These are phyloP conservation scores for Xanthia icteritia DNA, from an alignment of 2,888 invertebrate species.

Conservation along the genomic window DNA sequence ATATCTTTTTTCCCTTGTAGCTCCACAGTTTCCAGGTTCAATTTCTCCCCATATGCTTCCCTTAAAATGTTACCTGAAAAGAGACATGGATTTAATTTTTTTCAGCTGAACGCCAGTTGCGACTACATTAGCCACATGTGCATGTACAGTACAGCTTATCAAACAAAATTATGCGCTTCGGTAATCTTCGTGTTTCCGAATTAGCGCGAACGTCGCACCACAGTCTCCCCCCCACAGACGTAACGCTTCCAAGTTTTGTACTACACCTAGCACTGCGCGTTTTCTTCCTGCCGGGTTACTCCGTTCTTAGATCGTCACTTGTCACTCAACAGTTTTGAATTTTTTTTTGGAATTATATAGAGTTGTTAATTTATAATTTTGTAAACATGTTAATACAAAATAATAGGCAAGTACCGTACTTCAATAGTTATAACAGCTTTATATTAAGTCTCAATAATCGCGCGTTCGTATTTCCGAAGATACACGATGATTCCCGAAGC, in stretches of 20 bases:
- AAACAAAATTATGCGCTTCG: neutral
- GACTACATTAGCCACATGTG: neutral
- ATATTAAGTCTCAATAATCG: neutral
- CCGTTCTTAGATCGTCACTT: neutral
- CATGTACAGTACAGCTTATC: neutral
- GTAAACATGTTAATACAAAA: too few relatives aligned
- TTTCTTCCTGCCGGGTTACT: neutral
- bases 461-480: neutral
- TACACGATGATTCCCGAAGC: neutral
- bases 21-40: constrained; percentile 79
- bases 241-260: neutral
- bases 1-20: constrained; percentile 80
- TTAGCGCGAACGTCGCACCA: neutral
- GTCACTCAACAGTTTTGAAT: too few relatives aligned
- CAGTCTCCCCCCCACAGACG: neutral
- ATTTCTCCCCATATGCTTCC: constrained; percentile 84
- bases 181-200: neutral
- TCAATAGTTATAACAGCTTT: neutral
- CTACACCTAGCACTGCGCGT: too few relatives aligned
- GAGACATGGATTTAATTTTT: neutral
- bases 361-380: too few relatives aligned
- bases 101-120: neutral
- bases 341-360: too few relatives aligned
- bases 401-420: neutral
- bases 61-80: constrained; percentile 83